phyloP scores from a whole-genome alignment of 2,113 vertebrate genomes.

The Heptranchias perlo region DNA sequence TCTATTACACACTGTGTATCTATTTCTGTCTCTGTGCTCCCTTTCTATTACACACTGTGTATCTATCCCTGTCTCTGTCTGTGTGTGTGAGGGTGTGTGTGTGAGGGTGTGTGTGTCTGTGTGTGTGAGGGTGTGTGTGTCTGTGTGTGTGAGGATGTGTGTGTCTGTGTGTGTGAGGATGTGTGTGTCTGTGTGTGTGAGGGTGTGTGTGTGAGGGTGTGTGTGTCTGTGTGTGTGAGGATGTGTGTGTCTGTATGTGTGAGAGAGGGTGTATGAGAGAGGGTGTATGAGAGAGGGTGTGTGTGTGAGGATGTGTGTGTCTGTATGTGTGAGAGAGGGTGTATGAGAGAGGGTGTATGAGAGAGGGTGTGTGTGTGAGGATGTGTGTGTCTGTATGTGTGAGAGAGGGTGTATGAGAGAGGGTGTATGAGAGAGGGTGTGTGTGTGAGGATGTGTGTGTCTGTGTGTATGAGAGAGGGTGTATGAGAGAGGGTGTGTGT shows the following conservation, averaged over 20 bases:
- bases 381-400: not conserved
- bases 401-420: too few species aligned
- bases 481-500: not conserved
- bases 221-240: not conserved
- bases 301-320: not conserved
- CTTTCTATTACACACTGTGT: too few species aligned
- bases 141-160: not conserved
- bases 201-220: not conserved
- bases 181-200: not conserved
- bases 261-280: too few species aligned
- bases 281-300: not conserved
- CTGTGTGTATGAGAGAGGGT: not conserved
- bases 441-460: not conserved
- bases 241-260: not conserved
- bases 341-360: not conserved
- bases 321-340: not conserved
- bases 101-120: not conserved
- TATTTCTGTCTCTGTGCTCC: too few species aligned
- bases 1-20: too few species aligned
- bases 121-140: not conserved
- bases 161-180: not conserved
- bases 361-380: too few species aligned
- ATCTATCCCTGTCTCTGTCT: not conserved
- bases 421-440: too few species aligned
- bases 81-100: not conserved